Conservation (phyloP, 1,140 invertebrate species). For the Aphaenogaster floridana region DNA sequence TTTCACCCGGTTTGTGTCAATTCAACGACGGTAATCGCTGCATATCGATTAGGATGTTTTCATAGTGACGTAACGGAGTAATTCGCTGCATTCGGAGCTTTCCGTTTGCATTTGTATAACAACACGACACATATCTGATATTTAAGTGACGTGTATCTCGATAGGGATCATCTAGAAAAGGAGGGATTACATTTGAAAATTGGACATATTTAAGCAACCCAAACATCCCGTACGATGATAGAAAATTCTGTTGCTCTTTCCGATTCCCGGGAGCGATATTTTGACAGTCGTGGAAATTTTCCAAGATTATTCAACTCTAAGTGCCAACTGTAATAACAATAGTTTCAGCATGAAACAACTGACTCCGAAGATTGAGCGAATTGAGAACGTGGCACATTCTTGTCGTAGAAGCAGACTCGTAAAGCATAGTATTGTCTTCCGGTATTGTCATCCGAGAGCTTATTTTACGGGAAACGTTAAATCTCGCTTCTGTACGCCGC, state of each 20-base stretch:
- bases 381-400: neutral
- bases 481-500: slow-evolving; percentile 39
- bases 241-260: neutral
- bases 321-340: slow-evolving; percentile 26
- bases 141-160: neutral
- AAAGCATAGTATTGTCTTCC: slow-evolving; percentile 23
- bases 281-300: slow-evolving; percentile 3
- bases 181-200: neutral
- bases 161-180: neutral
- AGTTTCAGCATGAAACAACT: neutral
- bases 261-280: neutral
- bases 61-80: slow-evolving; percentile 12
- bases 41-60: slow-evolving; percentile 27
- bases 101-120: slow-evolving; percentile 1
- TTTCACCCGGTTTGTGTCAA: slow-evolving; percentile 56
- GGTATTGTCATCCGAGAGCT: slow-evolving; percentile 22
- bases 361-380: slow-evolving; percentile 32
- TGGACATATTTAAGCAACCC: slow-evolving; percentile 12
- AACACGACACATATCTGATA: neutral
- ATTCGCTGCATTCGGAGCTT: no score
- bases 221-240: neutral
- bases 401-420: slow-evolving; percentile 19
- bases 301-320: slow-evolving; percentile 4
- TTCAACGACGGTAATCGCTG: slow-evolving; percentile 30
- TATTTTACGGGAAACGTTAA: slow-evolving; percentile 52